Base-by-base conservation (phyloP, 2,797 vertebrate genomes). In the Macroramphosus scolopax region DNA sequence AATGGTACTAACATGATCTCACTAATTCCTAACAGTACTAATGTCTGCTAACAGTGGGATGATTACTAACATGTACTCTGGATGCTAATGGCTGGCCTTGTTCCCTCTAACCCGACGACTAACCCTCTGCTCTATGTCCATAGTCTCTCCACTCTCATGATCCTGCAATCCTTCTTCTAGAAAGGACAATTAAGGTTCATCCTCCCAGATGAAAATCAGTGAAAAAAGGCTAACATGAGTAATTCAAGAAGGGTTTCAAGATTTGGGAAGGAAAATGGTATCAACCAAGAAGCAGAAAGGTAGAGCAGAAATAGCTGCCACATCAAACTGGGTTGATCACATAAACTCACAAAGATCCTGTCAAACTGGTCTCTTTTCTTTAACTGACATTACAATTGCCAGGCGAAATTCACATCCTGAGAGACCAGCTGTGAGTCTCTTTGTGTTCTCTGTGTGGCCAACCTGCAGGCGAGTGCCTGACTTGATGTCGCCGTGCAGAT, bases 21-120 rank as follows among this genome's bases (percentile, higher is more conserved):
- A 86, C 82, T 88, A 87, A 87, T 83, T 60, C 69, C 80, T 88
- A 85, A 88, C 86, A 70, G 35, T 83, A 89, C 87, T 89, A 89
- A 88, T 79, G 49, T 80, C 51, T 83, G 74, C 85, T 88, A 85
- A 84, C 80, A 70, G 50, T 68, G 20, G 37, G 52, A 60, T 63
- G 67, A 74, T 40, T 78, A 89, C 87, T 89, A 88, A 89, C 82
- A 61, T 73, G 42, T 77, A 24, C 44, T 69, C 58, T 78, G 77
- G 78, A 77, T 82, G 82, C 68, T 80, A 52, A 59, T 68, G 77
- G 81, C 83, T 86, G 78, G 62, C 51, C 64, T 66, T 74, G 58
- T 58, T 51, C 53, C 62, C n/a, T 70, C 77, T 84, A 84, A 84
- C 68, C 56, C 67, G 56, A 64, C 65, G 52, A 87, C 84, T 85